phyloP scores from a whole-genome alignment of 1,140 invertebrate genomes.

The Brachionus manjavacas region DNA sequence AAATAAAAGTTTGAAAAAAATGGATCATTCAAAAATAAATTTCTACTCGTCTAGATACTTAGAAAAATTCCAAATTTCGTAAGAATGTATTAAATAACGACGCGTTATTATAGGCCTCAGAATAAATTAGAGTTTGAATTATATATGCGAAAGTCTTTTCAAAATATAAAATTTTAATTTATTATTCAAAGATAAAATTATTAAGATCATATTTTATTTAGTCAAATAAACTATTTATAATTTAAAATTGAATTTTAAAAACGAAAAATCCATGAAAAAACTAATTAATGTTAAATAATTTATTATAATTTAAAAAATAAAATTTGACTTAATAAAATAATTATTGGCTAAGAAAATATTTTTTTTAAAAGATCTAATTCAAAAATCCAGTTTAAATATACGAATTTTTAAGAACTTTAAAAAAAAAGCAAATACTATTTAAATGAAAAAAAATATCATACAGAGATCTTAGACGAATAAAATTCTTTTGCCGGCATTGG shows the following conservation, averaged over 20 bases:
- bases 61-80: not conserved
- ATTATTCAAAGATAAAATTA: not conserved
- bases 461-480: no score
- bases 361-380: no score
- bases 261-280: not conserved
- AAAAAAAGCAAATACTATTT: no score
- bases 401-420: no score
- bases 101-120: not conserved
- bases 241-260: not conserved
- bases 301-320: not conserved
- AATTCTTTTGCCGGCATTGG: no score
- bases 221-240: not conserved
- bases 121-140: not conserved
- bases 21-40: not conserved
- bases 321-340: not conserved
- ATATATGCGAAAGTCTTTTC: not conserved
- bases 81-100: constrained; percentile 5
- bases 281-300: not conserved
- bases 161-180: not conserved
- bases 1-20: not conserved
- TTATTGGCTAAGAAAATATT: no score
- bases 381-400: no score
- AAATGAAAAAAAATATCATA: no score
- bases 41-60: not conserved
- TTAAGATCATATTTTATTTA: not conserved